Percentiles rank a stretch among this genome's conserved stretches.
phyloP scores from a whole-genome alignment of 2,888 invertebrate genomes.

The Alcis repandata region DNA sequence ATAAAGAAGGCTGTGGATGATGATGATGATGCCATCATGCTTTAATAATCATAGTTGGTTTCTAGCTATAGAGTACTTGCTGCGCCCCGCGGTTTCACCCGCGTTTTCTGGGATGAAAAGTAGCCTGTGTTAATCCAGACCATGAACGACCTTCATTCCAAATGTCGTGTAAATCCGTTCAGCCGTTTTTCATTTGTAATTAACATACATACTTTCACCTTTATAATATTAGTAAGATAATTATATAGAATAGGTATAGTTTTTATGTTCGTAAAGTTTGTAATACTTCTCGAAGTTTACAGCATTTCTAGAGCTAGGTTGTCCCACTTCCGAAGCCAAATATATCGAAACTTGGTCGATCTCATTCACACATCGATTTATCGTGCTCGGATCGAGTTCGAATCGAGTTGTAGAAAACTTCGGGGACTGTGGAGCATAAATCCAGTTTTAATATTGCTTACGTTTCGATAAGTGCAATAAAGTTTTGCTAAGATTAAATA shows the following conservation, averaged over 20 bases:
- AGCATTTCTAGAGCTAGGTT: slow-evolving; percentile 37
- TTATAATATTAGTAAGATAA: too few relatives aligned
- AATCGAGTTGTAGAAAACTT: slow-evolving; percentile 47
- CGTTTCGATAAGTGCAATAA: slow-evolving; percentile 26
- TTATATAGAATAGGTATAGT: neutral
- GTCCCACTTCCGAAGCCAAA: slow-evolving; percentile 50
- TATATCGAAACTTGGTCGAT: slow-evolving; percentile 65
- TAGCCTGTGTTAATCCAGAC: too few relatives aligned
- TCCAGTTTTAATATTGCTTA: slow-evolving; percentile 59
- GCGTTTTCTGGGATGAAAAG: too few relatives aligned
- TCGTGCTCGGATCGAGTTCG: slow-evolving; percentile 48
- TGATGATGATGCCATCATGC: too few relatives aligned
- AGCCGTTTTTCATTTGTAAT: too few relatives aligned
- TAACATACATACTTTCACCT: too few relatives aligned
- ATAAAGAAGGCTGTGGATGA: too few relatives aligned
- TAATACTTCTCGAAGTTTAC: neutral
- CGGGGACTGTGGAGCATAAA: slow-evolving; percentile 47
- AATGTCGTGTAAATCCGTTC: too few relatives aligned
- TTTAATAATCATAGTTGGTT: too few relatives aligned
- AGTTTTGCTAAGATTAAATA: neutral
- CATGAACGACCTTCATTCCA: too few relatives aligned
- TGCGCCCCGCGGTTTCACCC: too few relatives aligned
- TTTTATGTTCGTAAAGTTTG: neutral
- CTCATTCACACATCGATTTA: slow-evolving; percentile 62
- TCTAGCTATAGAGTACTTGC: too few relatives aligned